Conservation (phyloP, 2,797 vertebrate genomes). For the Heteromormyrus szaboi region DNA sequence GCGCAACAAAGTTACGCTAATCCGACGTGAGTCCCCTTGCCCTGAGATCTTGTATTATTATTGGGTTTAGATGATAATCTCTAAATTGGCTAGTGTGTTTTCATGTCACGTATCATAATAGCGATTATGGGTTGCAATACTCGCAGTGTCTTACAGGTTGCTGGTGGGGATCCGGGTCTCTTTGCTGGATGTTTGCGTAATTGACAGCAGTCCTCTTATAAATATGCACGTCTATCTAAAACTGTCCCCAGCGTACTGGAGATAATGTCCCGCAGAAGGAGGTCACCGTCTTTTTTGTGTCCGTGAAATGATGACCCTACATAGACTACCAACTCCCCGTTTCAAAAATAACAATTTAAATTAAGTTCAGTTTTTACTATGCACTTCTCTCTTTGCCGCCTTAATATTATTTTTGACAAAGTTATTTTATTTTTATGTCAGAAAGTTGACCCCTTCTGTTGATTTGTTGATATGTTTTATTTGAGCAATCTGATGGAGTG, state of each 20-base stretch:
- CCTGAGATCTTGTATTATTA: neutral
- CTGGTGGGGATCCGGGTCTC: neutral
- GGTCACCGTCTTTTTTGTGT: neutral
- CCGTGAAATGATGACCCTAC: neutral
- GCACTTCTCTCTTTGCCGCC: neutral
- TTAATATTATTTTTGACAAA: neutral
- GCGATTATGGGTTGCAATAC: neutral
- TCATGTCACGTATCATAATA: neutral
- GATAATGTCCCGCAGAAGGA: neutral
- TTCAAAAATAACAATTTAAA: neutral
- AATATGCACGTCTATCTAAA: neutral
- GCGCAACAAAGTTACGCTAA: neutral
- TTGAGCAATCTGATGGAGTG: neutral
- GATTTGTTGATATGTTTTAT: neutral
- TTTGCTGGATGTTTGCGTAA: neutral
- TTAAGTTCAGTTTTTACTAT: slow-evolving; percentile 2
- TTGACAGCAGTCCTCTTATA: neutral
- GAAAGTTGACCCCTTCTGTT: neutral
- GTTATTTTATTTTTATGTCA: neutral
- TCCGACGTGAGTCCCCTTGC: neutral
- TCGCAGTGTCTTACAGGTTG: neutral
- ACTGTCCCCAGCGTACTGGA: neutral
- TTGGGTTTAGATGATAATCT: neutral
- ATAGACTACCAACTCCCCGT: neutral
- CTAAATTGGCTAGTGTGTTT: neutral